phyloP scores from a whole-genome alignment of 2,888 invertebrate species.

The Glaucopsyche alexis region DNA sequence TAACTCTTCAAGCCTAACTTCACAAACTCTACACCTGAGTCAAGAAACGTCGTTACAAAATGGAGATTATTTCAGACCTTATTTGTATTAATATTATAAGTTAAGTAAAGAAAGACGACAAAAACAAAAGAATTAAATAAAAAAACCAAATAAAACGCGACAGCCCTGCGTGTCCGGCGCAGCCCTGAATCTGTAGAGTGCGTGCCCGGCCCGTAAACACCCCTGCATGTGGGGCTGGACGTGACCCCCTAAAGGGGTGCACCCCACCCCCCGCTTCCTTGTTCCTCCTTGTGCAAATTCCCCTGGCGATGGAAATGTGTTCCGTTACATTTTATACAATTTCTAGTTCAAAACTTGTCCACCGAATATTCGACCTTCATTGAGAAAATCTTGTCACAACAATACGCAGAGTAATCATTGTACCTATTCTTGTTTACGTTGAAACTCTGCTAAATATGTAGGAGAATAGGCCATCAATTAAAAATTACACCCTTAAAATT shows the following conservation, averaged over 20 bases:
- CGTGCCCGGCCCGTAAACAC: conserved; percentile 77
- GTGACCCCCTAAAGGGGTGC: conserved; percentile 74
- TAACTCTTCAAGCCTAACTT: too few relatives aligned
- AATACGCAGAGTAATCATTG: too few relatives aligned
- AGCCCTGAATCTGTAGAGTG: conserved; percentile 78
- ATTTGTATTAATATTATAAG: too few relatives aligned
- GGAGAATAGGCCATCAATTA: too few relatives aligned
- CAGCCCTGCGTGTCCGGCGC: conserved; percentile 76
- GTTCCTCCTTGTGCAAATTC: conserved; percentile 80
- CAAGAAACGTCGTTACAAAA: too few relatives aligned
- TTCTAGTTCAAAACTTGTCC: conserved; percentile 68
- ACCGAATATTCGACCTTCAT: conserved; percentile 34
- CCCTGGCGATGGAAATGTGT: conserved; percentile 79
- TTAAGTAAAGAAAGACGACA: neutral
- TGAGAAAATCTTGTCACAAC: neutral
- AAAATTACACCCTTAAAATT: too few relatives aligned
- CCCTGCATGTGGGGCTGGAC: conserved; percentile 74
- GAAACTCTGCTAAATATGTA: too few relatives aligned
- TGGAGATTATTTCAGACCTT: too few relatives aligned
- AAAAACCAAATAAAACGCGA: too few relatives aligned
- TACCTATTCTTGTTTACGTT: too few relatives aligned
- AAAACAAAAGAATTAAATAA: too few relatives aligned
- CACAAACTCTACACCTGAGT: too few relatives aligned
- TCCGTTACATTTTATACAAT: conserved; percentile 80
- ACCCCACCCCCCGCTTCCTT: conserved; percentile 76